Evolutionary conservation across 2,113 vertebrate species (phyloP), one percentile per base, ranked within the genome.

Genomic region (Oncorhynchus gorbuscha): DNA sequence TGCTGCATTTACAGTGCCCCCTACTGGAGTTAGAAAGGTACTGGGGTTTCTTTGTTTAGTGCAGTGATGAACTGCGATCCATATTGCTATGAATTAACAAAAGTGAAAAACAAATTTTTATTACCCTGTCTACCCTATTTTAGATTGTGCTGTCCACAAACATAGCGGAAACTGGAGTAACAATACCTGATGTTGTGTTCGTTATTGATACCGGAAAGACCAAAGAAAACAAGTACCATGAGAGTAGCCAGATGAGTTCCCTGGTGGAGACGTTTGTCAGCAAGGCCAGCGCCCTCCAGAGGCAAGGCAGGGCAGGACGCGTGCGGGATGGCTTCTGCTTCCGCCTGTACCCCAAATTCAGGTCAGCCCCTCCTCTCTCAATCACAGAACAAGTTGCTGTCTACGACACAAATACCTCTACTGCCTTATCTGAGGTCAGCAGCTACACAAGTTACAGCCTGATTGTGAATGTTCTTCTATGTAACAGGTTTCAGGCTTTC

Each of bases 241-340:
- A 99, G 91, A 97, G 97, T 87, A 98, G 97, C 85, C 98, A 99
- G 88, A 99, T 99, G 97, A 99, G 97, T 71, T 99, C 97, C 20
- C 88, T 99, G 88, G 97, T 98, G 32, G 98, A 99, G 89, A 99
- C 95, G 0, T 99, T 98, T 84, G 94, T 99, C 73, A 99, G 97
- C 74, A 99, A 99, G 93, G 98, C 98, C 16, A 99, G 97, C 65
- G 97, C 97, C 77, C 91, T 98, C 73, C 98, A 99, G 88, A 95
- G 98, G 76, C 98, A 99, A 90, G 98, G 98, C 18, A 92, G 98
- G 90, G 98, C 98, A 18, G 97, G 98, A 1, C 94, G 97, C 7
- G 95, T 99, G 69, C 87, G 92, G 45, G 93, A 92, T 8, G 98
- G 97, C 71, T 97, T 97, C 92, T 99, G 98, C 85, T 99, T 99